Evolutionary conservation across 2,888 invertebrate species (phyloP).

Genomic region (Orthosia cruda): DNA sequence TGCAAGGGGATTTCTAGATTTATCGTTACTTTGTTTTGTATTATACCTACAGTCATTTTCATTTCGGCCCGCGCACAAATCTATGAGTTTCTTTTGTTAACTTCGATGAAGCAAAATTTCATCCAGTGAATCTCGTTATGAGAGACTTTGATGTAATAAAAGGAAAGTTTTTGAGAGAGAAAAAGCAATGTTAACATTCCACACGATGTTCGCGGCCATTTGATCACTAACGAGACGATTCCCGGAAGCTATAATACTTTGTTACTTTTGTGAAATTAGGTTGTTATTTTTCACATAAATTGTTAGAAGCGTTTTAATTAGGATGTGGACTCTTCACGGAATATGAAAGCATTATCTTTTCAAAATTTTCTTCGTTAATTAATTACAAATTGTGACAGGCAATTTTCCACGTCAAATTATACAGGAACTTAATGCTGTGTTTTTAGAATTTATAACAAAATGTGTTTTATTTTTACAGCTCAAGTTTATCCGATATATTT

Average conservation of each 20-base stretch:
- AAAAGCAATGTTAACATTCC: slow-evolving; percentile 85
- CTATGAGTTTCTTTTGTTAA: slow-evolving; percentile 73
- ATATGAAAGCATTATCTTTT: slow-evolving; percentile 50
- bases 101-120: slow-evolving; percentile 72
- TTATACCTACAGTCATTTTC: slow-evolving; percentile 69
- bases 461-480: slow-evolving; percentile 1
- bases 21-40: slow-evolving; percentile 80
- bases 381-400: slow-evolving; percentile 41
- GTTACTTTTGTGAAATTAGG: slow-evolving; percentile 82
- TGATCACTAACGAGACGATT: slow-evolving; percentile 87
- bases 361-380: slow-evolving; percentile 36
- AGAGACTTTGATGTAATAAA: slow-evolving; percentile 84
- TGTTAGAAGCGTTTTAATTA: slow-evolving; percentile 77
- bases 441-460: slow-evolving; percentile 11
- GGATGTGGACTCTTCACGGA: slow-evolving; percentile 61
- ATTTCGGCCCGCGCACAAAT: slow-evolving; percentile 67
- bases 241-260: slow-evolving; percentile 87
- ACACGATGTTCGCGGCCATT: slow-evolving; percentile 81
- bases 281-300: slow-evolving; percentile 82
- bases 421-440: not conserved
- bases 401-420: slow-evolving; percentile 26
- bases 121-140: slow-evolving; percentile 78
- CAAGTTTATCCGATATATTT: not conserved
- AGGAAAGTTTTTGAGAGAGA: slow-evolving; percentile 79
- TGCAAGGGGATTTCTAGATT: slow-evolving; percentile 85